A percentile compares a stretch with the other conserved stretches of the same genome.
Evolutionary conservation across 1,140 invertebrate species (phyloP).

Genomic region (Heliconius hewitsoni): DNA sequence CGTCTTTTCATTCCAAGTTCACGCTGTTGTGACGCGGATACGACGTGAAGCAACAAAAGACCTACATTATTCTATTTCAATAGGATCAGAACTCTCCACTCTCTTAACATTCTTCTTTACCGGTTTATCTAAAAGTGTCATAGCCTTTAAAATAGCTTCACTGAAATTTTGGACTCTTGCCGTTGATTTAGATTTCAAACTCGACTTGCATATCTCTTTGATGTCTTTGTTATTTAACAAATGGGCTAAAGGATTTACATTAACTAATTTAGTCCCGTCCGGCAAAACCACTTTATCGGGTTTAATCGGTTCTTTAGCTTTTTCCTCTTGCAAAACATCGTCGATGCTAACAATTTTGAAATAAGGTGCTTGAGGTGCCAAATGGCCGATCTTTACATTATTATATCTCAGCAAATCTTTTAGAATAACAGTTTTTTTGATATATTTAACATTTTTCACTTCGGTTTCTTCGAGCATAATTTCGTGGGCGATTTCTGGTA

Average conservation of each 20-base stretch:
- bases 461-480: conserved; percentile 55
- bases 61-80: background rate
- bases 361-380: conserved; percentile 60
- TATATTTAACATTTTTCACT: conserved; percentile 33
- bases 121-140: conserved; percentile 19
- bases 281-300: conserved; percentile 48
- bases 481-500: conserved; percentile 68
- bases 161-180: conserved; percentile 24
- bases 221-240: conserved; percentile 53
- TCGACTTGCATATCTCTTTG: conserved; percentile 43
- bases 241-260: conserved; percentile 65
- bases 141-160: conserved; percentile 13
- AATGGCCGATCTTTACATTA: conserved; percentile 55
- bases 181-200: conserved; percentile 32
- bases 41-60: background rate
- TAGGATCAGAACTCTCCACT: background rate
- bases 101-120: background rate
- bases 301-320: conserved; percentile 13
- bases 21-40: background rate
- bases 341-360: conserved; percentile 67
- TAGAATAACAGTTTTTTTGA: conserved; percentile 48
- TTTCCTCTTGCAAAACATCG: conserved; percentile 38
- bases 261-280: conserved; percentile 60
- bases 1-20: too few relatives aligned
- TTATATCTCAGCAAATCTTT: conserved; percentile 48